These are phyloP conservation scores for Aspiorhynchus laticeps DNA, from an alignment of 2,113 vertebrate genomes.

Conservation along the genomic window DNA sequence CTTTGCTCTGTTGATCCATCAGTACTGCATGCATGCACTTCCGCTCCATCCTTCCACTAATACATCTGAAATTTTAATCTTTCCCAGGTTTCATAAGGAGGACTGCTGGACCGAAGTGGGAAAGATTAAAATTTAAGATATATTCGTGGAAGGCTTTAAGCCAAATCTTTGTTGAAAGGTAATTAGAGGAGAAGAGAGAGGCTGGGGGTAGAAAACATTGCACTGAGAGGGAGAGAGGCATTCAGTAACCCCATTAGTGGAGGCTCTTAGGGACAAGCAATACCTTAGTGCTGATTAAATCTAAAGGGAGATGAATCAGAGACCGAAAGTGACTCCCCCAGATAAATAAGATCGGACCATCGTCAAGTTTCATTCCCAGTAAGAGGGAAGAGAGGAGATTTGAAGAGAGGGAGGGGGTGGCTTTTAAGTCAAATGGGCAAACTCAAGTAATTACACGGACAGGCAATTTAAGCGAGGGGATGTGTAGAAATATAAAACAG, in stretches of 20 bases:
- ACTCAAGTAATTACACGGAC: conserved; percentile 94
- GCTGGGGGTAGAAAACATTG: conserved; percentile 51
- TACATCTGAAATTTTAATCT: conserved; percentile 80
- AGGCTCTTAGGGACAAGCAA: conserved; percentile 96
- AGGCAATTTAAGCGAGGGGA: conserved; percentile 88
- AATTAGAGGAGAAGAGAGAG: conserved; percentile 82
- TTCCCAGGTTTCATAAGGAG: conserved; percentile 78
- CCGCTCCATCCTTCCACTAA: conserved; percentile 65
- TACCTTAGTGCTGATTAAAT: conserved; percentile 98
- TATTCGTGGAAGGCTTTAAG: conserved; percentile 74
- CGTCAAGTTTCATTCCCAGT: conserved; percentile 95
- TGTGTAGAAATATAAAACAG: conserved; percentile 86
- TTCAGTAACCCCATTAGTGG: conserved; percentile 97
- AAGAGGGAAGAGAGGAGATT: conserved; percentile 52
- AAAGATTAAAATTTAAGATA: conserved; percentile 40
- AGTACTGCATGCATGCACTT: conserved; percentile 62
- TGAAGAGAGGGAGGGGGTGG: conserved; percentile 63
- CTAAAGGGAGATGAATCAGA: conserved; percentile 93
- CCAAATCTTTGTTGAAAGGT: conserved; percentile 87
- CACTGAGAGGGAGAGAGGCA: conserved; percentile 79
- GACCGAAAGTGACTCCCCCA: conserved; percentile 92
- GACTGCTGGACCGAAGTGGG: conserved; percentile 59
- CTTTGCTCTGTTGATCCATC: conserved; percentile 61
- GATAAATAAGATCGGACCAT: conserved; percentile 91
- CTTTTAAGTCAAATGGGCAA: conserved; percentile 93